Conservation (phyloP, 1,140 invertebrate genomes). For the Pachypsylla venusta region DNA sequence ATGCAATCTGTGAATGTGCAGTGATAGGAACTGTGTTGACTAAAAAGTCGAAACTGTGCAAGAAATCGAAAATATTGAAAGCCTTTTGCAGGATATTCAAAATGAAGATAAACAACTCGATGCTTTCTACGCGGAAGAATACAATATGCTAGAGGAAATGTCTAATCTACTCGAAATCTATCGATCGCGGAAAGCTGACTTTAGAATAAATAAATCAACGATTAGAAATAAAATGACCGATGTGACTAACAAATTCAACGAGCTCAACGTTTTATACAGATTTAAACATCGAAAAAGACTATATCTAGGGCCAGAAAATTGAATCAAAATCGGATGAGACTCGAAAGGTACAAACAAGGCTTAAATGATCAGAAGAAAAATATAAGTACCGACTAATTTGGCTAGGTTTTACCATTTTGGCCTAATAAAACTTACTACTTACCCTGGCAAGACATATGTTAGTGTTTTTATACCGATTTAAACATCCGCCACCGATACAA, state of each 20-base stretch:
- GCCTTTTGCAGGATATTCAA: background rate
- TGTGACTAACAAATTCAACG: background rate
- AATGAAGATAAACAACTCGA: background rate
- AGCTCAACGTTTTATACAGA: background rate
- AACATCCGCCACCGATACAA: too few species aligned
- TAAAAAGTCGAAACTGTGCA: background rate
- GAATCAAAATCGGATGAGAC: too few species aligned
- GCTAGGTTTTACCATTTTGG: too few species aligned
- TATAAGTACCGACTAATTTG: too few species aligned
- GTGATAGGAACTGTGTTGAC: background rate
- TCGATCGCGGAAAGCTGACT: background rate
- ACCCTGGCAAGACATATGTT: too few species aligned
- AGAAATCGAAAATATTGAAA: background rate
- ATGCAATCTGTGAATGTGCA: constrained; percentile 3
- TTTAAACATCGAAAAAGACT: too few species aligned
- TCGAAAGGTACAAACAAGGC: too few species aligned
- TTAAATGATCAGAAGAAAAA: too few species aligned
- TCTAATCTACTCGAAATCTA: background rate
- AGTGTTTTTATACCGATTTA: too few species aligned
- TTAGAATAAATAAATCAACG: background rate
- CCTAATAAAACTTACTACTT: too few species aligned
- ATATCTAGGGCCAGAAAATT: too few species aligned
- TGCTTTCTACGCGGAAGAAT: background rate
- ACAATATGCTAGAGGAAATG: background rate
- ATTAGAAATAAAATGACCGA: background rate